These are phyloP conservation scores for Cygnus olor DNA, from an alignment of 2,797 vertebrate species.

Conservation along the genomic window DNA sequence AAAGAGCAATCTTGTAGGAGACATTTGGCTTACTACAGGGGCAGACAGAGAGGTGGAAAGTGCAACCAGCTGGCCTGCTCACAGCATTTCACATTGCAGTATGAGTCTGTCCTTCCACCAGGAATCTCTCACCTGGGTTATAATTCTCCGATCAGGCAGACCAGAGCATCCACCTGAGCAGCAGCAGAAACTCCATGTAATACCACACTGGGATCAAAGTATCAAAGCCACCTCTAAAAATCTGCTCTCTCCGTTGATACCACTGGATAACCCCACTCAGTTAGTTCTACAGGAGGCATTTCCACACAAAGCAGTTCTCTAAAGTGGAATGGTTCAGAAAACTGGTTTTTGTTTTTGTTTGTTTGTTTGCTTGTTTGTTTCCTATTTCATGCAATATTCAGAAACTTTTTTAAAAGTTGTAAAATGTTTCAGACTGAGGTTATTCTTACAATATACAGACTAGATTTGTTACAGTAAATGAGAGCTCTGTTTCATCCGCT, in stretches of 20 bases:
- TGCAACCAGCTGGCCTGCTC: not conserved
- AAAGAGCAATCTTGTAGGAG: not conserved
- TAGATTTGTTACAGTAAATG: not conserved
- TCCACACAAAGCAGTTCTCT: not conserved
- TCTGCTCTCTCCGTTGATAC: not conserved
- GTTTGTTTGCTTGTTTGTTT: not conserved
- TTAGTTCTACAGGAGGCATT: not conserved
- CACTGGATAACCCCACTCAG: not conserved
- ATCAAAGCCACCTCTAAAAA: not conserved
- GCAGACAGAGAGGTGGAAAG: not conserved
- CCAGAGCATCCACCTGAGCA: accelerated
- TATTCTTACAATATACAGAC: not conserved
- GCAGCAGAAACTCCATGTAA: not conserved
- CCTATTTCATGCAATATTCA: not conserved
- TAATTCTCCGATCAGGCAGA: not conserved
- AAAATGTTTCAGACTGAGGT: not conserved
- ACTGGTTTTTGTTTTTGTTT: not conserved
- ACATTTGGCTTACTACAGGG: not conserved
- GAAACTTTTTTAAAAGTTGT: not conserved
- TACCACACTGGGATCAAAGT: not conserved
- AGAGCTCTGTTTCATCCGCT: conserved; percentile 41
- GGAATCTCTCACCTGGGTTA: not conserved
- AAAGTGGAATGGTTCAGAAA: not conserved
- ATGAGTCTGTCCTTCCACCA: not conserved
- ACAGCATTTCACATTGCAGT: not conserved